Conservation (phyloP, 92 coral and sea anemone species). For the Porites evermanni region DNA sequence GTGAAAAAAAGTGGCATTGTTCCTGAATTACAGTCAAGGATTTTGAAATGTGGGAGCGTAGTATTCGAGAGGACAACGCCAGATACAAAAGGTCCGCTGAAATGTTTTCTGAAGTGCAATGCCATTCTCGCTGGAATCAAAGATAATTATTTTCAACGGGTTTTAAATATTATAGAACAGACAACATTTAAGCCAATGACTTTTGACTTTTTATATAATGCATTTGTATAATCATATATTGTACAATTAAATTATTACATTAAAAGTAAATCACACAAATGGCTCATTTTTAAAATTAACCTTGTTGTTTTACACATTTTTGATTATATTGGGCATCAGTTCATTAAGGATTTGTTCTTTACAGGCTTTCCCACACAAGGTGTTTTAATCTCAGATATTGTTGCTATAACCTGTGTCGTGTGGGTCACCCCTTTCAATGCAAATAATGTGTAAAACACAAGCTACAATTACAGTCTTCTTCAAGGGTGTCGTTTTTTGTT, state of each 20-base stretch:
- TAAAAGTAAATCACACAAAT: too few species aligned
- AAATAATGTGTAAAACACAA: conserved; percentile 37
- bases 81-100: conserved; percentile 17
- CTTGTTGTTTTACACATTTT: too few species aligned
- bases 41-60: conserved; percentile 27
- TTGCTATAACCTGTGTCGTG: conserved; percentile 15
- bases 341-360: background rate
- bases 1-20: background rate
- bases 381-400: conserved; percentile 32
- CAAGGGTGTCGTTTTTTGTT: conserved; percentile 28
- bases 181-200: too few species aligned
- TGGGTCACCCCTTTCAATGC: conserved; percentile 10
- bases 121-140: conserved; percentile 42
- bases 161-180: too few species aligned
- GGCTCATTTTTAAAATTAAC: too few species aligned
- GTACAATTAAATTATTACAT: too few species aligned
- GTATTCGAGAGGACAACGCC: conserved; percentile 26
- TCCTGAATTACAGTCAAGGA: too few species aligned
- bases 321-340: too few species aligned
- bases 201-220: too few species aligned
- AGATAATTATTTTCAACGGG: background rate
- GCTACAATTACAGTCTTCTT: conserved; percentile 31
- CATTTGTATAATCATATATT: too few species aligned
- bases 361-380: conserved; percentile 4
- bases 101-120: conserved; percentile 37